Conservation (phyloP, 2,797 vertebrate genomes). For the Orestias chungarensis region DNA sequence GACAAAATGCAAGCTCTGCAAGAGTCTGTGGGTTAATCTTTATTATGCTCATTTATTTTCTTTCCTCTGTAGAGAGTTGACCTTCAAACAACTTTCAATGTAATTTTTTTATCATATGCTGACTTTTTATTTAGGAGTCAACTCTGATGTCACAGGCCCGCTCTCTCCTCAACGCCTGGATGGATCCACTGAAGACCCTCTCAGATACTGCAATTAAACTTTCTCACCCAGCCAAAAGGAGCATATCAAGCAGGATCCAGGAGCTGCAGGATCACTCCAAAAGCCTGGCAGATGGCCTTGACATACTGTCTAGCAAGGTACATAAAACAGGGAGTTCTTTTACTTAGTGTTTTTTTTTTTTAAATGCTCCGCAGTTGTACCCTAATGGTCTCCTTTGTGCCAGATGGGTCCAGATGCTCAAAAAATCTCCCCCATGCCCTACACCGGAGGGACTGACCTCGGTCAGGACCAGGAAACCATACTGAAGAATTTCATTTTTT, state of each 20-base stretch:
- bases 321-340: neutral
- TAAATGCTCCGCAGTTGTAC: neutral
- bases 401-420: constrained; percentile 75
- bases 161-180: constrained; percentile 87
- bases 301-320: constrained; percentile 84
- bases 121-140: constrained; percentile 76
- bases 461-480: constrained; percentile 76
- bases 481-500: constrained; percentile 78
- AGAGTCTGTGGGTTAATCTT: constrained; percentile 80
- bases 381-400: neutral
- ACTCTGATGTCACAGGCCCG: constrained; percentile 85
- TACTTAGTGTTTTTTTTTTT: neutral
- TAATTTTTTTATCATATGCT: neutral
- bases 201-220: constrained; percentile 81
- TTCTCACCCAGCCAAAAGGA: constrained; percentile 81
- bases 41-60: neutral
- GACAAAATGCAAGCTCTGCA: constrained; percentile 89
- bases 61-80: neutral
- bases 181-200: constrained; percentile 82
- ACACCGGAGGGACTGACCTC: constrained; percentile 49
- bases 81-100: neutral
- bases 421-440: constrained; percentile 68
- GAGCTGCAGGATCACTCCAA: constrained; percentile 87
- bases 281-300: constrained; percentile 87
- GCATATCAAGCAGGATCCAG: constrained; percentile 83